Conservation (phyloP, 2,113 vertebrate species). For the Accipiter virgatus region DNA sequence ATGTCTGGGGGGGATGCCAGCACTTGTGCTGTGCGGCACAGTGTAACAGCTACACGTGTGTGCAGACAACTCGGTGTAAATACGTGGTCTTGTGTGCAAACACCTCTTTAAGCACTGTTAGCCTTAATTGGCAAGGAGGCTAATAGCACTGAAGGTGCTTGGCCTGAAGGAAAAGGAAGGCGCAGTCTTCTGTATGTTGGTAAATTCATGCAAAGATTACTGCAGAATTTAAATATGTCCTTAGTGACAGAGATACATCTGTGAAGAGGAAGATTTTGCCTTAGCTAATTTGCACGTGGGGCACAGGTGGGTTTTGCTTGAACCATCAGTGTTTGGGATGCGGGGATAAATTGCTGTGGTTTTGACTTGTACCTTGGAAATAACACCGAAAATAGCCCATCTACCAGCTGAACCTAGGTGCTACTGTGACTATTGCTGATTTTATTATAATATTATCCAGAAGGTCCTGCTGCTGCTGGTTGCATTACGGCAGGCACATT, state of each 20-base stretch:
- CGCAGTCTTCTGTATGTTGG: not conserved
- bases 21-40: accelerated
- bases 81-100: not conserved
- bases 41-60: not conserved
- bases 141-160: not conserved
- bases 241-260: not conserved
- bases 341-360: not conserved
- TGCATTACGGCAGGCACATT: too few species aligned
- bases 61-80: not conserved
- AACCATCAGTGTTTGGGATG: accelerated
- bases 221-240: not conserved
- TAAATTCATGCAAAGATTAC: not conserved
- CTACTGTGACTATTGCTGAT: too few species aligned
- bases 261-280: not conserved
- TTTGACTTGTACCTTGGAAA: not conserved
- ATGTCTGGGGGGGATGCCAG: accelerated
- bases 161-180: not conserved
- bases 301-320: not conserved
- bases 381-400: not conserved
- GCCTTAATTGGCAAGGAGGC: not conserved
- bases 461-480: too few species aligned
- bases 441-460: too few species aligned
- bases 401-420: too few species aligned
- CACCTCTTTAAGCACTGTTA: not conserved
- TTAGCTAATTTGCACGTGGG: not conserved